Percentiles rank a stretch among this genome's conserved stretches.
These are phyloP conservation scores for Hanleya hanleyi DNA, from an alignment of 2,888 invertebrate genomes.

Conservation along the genomic window DNA sequence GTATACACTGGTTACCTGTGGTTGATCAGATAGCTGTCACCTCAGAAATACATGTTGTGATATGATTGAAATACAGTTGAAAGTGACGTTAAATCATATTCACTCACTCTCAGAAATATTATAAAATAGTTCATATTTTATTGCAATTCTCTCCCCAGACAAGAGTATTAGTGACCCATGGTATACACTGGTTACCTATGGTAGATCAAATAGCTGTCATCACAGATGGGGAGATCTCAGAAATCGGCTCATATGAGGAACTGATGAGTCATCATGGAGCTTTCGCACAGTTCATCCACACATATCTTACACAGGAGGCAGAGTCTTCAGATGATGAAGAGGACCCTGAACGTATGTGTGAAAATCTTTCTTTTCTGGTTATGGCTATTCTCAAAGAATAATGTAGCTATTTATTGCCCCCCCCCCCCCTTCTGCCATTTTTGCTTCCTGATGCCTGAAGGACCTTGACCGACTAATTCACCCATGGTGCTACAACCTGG, in stretches of 20 bases:
- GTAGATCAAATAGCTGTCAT: constrained; percentile 93
- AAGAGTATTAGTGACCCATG: constrained; percentile 94
- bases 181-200: constrained; percentile 92
- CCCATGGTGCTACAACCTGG: too few relatives aligned
- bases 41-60: too few relatives aligned
- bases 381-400: too few relatives aligned
- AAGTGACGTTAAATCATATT: too few relatives aligned
- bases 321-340: constrained; percentile 63
- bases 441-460: too few relatives aligned
- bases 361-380: too few relatives aligned
- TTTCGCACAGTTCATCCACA: constrained; percentile 77
- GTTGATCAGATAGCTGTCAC: constrained; percentile 93
- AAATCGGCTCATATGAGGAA: constrained; percentile 92
- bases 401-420: too few relatives aligned
- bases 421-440: too few relatives aligned
- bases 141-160: constrained; percentile 81
- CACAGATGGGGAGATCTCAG: constrained; percentile 89
- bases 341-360: constrained; percentile 32
- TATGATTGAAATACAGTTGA: too few relatives aligned
- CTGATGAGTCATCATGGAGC: constrained; percentile 84
- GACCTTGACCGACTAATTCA: too few relatives aligned
- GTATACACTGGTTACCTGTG: constrained; percentile 92
- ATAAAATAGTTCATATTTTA: not conserved
- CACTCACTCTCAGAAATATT: too few relatives aligned
- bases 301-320: constrained; percentile 73